Evolutionary conservation across 2,797 vertebrate species (phyloP).

Genomic region (Pygocentrus nattereri): DNA sequence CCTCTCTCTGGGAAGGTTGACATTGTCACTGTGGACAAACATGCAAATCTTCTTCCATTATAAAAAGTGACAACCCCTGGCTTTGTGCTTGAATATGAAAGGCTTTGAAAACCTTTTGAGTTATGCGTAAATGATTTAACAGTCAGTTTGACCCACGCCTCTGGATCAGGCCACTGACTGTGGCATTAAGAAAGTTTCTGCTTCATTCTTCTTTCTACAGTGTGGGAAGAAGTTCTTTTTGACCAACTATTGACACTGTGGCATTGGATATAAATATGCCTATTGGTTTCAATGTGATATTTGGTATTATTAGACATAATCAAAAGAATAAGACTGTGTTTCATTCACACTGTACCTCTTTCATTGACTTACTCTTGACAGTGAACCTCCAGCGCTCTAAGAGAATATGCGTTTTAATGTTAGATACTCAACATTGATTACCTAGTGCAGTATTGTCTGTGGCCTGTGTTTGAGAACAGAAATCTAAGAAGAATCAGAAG

Average conservation of each 20-base stretch:
- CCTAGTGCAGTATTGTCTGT: neutral
- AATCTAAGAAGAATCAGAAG: neutral
- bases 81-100: slow-evolving; percentile 1
- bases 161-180: neutral
- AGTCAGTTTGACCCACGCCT: neutral
- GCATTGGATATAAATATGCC: neutral
- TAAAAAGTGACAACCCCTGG: slow-evolving; percentile 1
- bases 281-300: neutral
- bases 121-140: slow-evolving; percentile 25
- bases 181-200: neutral
- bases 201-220: neutral
- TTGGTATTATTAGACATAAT: no score
- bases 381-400: no score
- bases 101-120: slow-evolving; percentile 11
- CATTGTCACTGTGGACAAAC: slow-evolving; percentile 16
- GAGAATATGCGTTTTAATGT: no score
- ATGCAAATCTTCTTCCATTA: slow-evolving; percentile 1
- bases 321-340: neutral
- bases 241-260: neutral
- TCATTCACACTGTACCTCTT: neutral
- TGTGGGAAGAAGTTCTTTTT: no score
- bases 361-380: neutral
- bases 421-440: neutral
- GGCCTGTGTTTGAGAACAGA: neutral
- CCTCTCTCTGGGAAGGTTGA: neutral